Evolutionary conservation across 2,888 invertebrate genomes (phyloP), one percentile per base, ranked within the genome.

Genomic region (Mythimna lalbum): DNA sequence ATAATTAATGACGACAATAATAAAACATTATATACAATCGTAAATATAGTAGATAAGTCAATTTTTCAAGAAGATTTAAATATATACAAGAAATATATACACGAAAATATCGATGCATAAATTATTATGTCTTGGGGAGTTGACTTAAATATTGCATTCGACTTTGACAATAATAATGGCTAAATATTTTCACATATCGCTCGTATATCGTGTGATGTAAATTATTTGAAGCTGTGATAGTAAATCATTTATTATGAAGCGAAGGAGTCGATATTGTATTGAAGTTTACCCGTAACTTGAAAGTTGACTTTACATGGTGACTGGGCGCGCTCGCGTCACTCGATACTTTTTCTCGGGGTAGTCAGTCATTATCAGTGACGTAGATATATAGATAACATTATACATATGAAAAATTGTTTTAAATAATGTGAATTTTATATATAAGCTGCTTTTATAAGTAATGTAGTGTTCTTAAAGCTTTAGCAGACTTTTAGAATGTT

Each of bases 191-290:
- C 90, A 92, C 91, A 91, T 88, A 89, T 91, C 92, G 91, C 92
- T 86, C 90, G 90, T 85, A 65, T 85, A 87, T 88, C 90, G 90
- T 80, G 93, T 92, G 92, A 90, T 87, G 89, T 90, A 91, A 91
- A 90, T 90, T 89, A 89, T 92, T 89, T 90, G 88, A 90, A 91
- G 90, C 93, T 93, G 93, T 93, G 93, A 93, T 93, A 93, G 77
- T 90, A 89, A 91, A 90, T 78, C 68, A 67, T 88, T 88, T 90
- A 90, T 90, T 87, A 88, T 88, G 89, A 89, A 87, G 85, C 69
- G 86, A 81, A 83, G 84, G 84, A 86, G 86, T 86, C 84, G 84
- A 86, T 89, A 87, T 88, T 88, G 85, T 90, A 90, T 86, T 84
- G 74, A 88, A 85, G 85, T 88, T 87, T 87, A 88, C 83, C 87